Conservation (phyloP, 2,797 vertebrate genomes). For the Sciurus vulgaris region DNA sequence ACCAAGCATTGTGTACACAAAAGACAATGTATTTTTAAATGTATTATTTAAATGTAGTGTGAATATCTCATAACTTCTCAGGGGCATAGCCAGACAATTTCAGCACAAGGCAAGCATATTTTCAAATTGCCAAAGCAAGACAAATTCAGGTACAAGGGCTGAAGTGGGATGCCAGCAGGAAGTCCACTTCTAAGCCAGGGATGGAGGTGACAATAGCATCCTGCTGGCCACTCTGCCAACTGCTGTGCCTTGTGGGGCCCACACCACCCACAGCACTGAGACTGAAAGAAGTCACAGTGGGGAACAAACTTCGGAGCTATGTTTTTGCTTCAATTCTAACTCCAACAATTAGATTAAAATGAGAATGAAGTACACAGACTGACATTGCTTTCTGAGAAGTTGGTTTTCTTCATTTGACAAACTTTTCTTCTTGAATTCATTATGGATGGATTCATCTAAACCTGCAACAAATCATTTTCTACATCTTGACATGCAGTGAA, state of each 20-base stretch:
- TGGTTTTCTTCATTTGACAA: neutral
- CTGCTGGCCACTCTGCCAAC: fast-evolving
- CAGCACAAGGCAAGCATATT: neutral
- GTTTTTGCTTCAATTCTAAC: neutral
- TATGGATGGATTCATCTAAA: constrained; percentile 39
- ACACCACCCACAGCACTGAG: neutral
- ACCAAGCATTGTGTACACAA: neutral
- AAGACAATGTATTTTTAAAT: neutral
- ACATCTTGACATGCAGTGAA: constrained; percentile 48
- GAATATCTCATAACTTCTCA: neutral
- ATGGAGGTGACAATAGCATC: neutral
- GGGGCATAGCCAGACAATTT: neutral
- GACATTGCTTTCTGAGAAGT: neutral
- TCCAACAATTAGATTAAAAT: constrained; percentile 37
- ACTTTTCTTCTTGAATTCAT: constrained; percentile 44
- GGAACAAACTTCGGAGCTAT: neutral
- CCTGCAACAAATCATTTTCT: constrained; percentile 61
- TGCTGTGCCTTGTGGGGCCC: neutral
- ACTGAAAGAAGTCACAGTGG: neutral
- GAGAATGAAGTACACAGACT: neutral
- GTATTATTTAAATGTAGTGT: neutral
- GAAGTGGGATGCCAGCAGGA: neutral
- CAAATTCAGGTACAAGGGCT: neutral
- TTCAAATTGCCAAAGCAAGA: neutral
- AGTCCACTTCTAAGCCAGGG: neutral